Evolutionary conservation across 2,797 vertebrate genomes (phyloP), one percentile per base, ranked within the genome.

Genomic region (Oreochromis grahami): DNA sequence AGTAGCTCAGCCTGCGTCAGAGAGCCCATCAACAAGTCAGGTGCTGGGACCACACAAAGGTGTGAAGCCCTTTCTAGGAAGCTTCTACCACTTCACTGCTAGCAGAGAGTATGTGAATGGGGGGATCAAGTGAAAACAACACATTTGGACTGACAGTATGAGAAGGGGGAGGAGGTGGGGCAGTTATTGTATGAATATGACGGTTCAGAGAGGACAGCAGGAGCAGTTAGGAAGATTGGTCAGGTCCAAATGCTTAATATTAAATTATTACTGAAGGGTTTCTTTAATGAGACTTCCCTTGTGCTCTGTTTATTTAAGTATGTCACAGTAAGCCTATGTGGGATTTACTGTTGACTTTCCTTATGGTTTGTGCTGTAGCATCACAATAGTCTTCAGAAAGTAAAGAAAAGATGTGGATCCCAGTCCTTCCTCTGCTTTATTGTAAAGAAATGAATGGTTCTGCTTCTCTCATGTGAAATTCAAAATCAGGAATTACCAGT

Each of bases 401-500:
- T 2, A 56, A 34, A 8, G 3, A 1, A 1, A 55, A 55, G 36
- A 45, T 24, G 60, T 26, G 24, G 4, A 65, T 52, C 41, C 8
- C 41, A 51, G 3, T 32, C 24, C 13, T 48, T 65, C 6, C 21
- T 68, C 51, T 70, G 41, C 41, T 26, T 70, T 26, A 26, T 26
- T 53, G 12, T 70, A 26, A 45, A 70, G 6, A 2, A 70, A 45
- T 70, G 13, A 45, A 43, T 0, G 0, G 24, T 9, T 70, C 21
- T 56, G 3, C 7, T 36, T n/a, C n/a, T 80, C 14, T 80, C 12
- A 1, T 0, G 1, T 26, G 5, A 15, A 43, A 76, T 13, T 51
- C 17, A 12, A 81, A 74, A 79, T 21, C 8, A 24, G 19, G 19
- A 74, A 12, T 97, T 97, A 99, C 99, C 98, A 99, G 93, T 79